These are phyloP conservation scores for Eumerus sabulonum DNA, from an alignment of 2,888 invertebrate species.

Conservation along the genomic window DNA sequence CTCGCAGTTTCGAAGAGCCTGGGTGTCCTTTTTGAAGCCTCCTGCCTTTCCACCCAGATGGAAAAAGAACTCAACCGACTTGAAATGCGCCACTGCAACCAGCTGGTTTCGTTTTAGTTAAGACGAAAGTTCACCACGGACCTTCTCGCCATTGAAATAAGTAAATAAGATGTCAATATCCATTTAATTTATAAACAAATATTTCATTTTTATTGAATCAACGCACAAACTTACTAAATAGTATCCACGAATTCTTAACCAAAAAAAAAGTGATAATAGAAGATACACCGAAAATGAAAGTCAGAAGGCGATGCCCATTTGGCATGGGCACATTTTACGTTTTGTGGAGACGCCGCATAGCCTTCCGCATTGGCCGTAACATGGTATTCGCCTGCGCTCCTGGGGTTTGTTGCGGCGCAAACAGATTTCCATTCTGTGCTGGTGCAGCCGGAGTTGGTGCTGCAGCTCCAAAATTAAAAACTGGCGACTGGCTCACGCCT, in stretches of 20 bases:
- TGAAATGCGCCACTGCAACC: too few species aligned
- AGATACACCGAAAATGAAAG: too few species aligned
- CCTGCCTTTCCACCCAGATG: too few species aligned
- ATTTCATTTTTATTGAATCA: slow-evolving; percentile 18
- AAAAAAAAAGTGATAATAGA: slow-evolving; percentile 18
- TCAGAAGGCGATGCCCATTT: too few species aligned
- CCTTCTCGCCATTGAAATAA: too few species aligned
- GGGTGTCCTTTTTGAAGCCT: too few species aligned
- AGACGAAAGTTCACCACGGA: too few species aligned
- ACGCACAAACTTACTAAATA: slow-evolving; percentile 36
- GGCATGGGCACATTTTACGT: slow-evolving; percentile 29
- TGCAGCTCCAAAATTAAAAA: slow-evolving; percentile 44
- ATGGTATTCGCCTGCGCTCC: not conserved
- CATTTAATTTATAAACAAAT: slow-evolving; percentile 32
- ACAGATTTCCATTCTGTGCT: slow-evolving; percentile 30
- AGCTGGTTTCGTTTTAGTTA: too few species aligned
- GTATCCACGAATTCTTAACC: slow-evolving; percentile 10
- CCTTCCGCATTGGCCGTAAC: slow-evolving; percentile 34
- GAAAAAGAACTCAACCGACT: too few species aligned
- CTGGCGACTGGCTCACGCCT: slow-evolving; percentile 31
- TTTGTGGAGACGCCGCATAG: slow-evolving; percentile 56
- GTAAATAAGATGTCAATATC: too few species aligned
- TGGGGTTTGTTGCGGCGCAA: slow-evolving; percentile 15
- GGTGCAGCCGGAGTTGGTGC: slow-evolving; percentile 5
- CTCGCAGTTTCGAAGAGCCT: too few species aligned